Percentiles rank a stretch among this genome's conserved stretches.
Evolutionary conservation across 2,113 vertebrate genomes (phyloP).

Genomic region (Parus major): DNA sequence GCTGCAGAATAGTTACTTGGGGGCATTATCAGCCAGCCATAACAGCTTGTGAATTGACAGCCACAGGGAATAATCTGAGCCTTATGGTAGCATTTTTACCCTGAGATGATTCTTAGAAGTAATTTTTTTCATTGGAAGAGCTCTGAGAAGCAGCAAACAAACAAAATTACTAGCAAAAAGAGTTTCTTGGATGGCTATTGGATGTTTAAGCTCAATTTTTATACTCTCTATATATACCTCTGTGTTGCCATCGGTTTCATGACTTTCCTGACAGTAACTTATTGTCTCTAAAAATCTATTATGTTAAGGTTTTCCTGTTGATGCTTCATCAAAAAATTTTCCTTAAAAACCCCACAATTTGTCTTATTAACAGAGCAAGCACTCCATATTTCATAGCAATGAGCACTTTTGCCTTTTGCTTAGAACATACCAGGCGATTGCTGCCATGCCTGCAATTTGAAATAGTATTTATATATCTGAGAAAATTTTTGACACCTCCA

Average conservation of each 20-base stretch:
- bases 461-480: neutral
- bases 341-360: neutral
- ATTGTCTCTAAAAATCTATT: neutral
- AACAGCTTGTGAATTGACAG: neutral
- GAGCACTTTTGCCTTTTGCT: neutral
- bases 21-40: neutral
- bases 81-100: neutral
- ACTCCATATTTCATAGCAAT: neutral
- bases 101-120: neutral
- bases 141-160: neutral
- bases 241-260: neutral
- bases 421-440: neutral
- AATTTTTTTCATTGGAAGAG: neutral
- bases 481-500: neutral
- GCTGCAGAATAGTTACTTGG: neutral
- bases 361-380: neutral
- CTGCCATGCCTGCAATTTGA: neutral
- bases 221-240: neutral
- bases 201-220: neutral
- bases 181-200: neutral
- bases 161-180: neutral
- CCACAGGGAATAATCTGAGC: neutral
- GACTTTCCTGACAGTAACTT: neutral
- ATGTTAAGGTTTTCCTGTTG: neutral
- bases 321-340: neutral